Conservation (phyloP, 2,113 vertebrate species). For the Gavialis gangeticus region DNA sequence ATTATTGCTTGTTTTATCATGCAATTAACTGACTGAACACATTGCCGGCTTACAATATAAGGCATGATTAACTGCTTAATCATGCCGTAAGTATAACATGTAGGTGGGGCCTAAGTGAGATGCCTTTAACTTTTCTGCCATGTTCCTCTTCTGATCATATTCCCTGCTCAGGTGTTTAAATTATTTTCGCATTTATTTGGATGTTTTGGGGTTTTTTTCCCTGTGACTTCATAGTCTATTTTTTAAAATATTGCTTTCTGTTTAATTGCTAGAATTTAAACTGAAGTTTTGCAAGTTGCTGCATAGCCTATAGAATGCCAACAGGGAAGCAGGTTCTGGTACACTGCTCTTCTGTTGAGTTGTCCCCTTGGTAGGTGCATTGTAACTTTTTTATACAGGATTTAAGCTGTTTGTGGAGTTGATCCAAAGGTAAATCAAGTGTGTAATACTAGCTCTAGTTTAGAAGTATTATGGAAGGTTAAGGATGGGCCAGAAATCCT, state of each 20-base stretch:
- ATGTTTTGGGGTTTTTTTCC: neutral
- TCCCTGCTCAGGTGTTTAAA: neutral
- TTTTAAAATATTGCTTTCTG: neutral
- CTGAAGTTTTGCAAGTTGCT: neutral
- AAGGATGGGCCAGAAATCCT: constrained; percentile 10
- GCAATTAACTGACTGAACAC: too few species aligned
- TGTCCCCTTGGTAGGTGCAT: neutral
- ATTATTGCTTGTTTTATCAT: too few species aligned
- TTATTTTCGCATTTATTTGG: neutral
- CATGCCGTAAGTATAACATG: too few species aligned
- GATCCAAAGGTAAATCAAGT: neutral
- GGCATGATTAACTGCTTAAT: too few species aligned
- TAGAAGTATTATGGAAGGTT: neutral
- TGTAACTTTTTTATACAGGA: neutral
- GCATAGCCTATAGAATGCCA: neutral
- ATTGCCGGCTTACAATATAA: too few species aligned
- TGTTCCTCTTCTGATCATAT: neutral
- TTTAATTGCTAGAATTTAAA: neutral
- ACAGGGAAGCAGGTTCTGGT: neutral
- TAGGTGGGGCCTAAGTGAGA: too few species aligned
- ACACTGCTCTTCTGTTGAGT: neutral
- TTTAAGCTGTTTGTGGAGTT: neutral
- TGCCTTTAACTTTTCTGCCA: too few species aligned
- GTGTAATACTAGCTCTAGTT: constrained; percentile 1
- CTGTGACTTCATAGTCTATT: neutral